These are phyloP conservation scores for Nasonia vitripennis DNA, from an alignment of 1,140 invertebrate species.

Conservation along the genomic window DNA sequence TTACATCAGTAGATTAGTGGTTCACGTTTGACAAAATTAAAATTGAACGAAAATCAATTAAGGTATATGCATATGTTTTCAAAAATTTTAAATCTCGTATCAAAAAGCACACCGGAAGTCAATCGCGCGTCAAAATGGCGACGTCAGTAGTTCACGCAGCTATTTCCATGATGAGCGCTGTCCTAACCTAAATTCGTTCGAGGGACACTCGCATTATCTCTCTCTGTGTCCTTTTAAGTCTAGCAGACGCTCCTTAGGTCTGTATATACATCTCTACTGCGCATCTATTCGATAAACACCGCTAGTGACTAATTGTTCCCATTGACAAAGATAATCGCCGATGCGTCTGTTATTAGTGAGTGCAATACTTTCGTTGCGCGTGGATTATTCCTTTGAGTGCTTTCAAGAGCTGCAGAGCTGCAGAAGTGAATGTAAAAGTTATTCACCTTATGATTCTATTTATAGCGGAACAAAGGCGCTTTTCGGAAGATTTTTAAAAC, in stretches of 20 bases:
- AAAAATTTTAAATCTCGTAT: neutral
- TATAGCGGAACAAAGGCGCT: neutral
- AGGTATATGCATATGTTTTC: neutral
- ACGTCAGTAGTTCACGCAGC: neutral
- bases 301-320: neutral
- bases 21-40: neutral
- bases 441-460: neutral
- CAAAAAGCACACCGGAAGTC: neutral
- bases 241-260: neutral
- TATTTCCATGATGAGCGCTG: neutral
- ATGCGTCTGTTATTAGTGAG: neutral
- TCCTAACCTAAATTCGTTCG: conserved; percentile 3
- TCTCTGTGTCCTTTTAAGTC: neutral
- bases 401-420: too few relatives aligned
- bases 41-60: neutral
- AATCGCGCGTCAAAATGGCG: neutral
- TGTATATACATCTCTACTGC: too few relatives aligned
- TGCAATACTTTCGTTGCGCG: neutral
- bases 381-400: neutral
- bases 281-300: neutral
- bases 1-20: neutral
- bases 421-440: too few relatives aligned
- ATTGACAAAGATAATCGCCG: neutral
- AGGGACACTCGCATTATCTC: neutral
- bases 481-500: neutral